These are phyloP conservation scores for Pyrrhia umbra DNA, from an alignment of 2,888 invertebrate genomes.

Conservation along the genomic window DNA sequence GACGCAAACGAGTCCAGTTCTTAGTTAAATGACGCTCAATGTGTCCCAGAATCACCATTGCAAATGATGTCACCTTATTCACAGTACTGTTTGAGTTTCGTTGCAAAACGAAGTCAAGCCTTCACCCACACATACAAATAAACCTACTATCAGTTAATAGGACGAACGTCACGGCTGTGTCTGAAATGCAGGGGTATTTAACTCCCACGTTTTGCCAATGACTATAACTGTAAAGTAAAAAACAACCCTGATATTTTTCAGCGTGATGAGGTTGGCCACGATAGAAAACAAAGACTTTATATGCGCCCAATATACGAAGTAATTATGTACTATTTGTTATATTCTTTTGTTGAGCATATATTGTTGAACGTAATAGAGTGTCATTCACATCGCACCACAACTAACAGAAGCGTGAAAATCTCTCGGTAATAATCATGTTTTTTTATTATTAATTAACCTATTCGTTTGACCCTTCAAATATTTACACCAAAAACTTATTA, in stretches of 20 bases:
- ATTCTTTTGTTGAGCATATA: conserved; percentile 2
- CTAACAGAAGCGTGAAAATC: neutral
- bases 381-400: neutral
- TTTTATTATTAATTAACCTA: too few relatives aligned
- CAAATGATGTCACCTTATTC: conserved; percentile 52
- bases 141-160: conserved; percentile 27
- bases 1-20: conserved; percentile 34
- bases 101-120: conserved; percentile 40
- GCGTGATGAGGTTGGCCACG: conserved; percentile 14
- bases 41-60: conserved; percentile 55
- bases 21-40: conserved; percentile 44
- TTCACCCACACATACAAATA: conserved; percentile 42
- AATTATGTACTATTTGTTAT: neutral
- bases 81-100: conserved; percentile 24
- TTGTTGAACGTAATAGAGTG: conserved; percentile 5
- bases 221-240: neutral
- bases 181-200: conserved; percentile 2
- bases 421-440: too few relatives aligned
- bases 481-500: too few relatives aligned
- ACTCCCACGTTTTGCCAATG: conserved; percentile 16
- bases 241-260: conserved; percentile 5
- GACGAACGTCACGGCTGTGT: conserved; percentile 18
- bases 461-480: too few relatives aligned
- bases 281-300: conserved; percentile 11
- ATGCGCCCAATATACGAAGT: neutral